Evolutionary conservation across 2,113 vertebrate species (phyloP).

Genomic region (Chaetura pelagica): DNA sequence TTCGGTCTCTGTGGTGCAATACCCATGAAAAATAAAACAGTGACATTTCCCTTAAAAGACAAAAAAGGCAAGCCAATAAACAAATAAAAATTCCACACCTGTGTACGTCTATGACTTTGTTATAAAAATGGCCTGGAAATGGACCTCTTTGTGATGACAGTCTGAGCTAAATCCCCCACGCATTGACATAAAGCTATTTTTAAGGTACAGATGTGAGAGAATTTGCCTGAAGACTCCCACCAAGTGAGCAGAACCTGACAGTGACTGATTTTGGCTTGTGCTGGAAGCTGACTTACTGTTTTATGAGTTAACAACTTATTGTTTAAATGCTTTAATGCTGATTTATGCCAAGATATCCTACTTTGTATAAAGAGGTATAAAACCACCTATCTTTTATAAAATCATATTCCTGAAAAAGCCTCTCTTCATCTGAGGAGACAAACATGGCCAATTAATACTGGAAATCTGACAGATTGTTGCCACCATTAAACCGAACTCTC

Average conservation of each 20-base stretch:
- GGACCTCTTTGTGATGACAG: slow-evolving; percentile 7
- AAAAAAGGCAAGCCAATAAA: neutral
- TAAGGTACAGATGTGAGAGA: slow-evolving; percentile 43
- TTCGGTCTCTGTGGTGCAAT: slow-evolving; percentile 21
- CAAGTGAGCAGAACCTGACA: slow-evolving; percentile 64
- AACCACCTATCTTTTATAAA: slow-evolving; percentile 51
- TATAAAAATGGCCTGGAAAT: slow-evolving; percentile 40
- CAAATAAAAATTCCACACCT: neutral
- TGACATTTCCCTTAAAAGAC: too few species aligned
- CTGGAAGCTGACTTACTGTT: slow-evolving; percentile 57
- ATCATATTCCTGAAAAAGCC: slow-evolving; percentile 45
- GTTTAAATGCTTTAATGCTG: slow-evolving; percentile 71
- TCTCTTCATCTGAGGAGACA: slow-evolving; percentile 54
- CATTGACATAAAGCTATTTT: slow-evolving; percentile 63
- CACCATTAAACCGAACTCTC: slow-evolving; percentile 31
- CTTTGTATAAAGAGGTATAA: slow-evolving; percentile 57
- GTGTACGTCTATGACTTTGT: slow-evolving; percentile 36
- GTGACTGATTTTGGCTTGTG: slow-evolving; percentile 64
- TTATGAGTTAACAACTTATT: slow-evolving; percentile 66
- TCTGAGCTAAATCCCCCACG: slow-evolving; percentile 17
- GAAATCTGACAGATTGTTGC: slow-evolving; percentile 56
- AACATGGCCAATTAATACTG: slow-evolving; percentile 57
- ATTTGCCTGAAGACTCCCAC: slow-evolving; percentile 22
- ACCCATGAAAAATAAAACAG: slow-evolving; percentile 35
- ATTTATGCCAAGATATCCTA: slow-evolving; percentile 61